A percentile compares a stretch with the other conserved stretches of the same genome.
Conservation (phyloP, 2,797 vertebrate species). For the Pachyuromys duprasi region DNA sequence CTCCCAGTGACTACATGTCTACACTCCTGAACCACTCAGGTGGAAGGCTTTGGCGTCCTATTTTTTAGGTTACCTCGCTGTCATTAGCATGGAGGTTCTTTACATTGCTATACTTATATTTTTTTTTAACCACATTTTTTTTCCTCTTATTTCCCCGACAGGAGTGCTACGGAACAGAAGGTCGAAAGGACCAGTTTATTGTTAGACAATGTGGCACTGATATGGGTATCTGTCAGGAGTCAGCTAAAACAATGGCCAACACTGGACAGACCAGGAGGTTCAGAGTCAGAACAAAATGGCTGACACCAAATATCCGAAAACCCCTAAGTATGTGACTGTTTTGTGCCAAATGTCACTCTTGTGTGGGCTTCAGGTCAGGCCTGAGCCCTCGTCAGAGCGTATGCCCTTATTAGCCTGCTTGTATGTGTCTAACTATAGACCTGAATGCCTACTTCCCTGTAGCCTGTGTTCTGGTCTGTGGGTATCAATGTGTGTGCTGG, state of each 20-base stretch:
- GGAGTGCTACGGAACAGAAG: background rate
- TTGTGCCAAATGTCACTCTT: background rate
- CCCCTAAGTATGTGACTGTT: background rate
- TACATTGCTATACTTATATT: background rate
- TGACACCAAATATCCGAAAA: background rate
- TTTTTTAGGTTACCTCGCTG: background rate
- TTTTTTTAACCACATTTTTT: background rate
- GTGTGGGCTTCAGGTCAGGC: background rate
- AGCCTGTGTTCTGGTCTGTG: background rate
- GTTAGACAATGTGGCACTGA: background rate
- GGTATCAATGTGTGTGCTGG: background rate
- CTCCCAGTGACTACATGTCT: background rate
- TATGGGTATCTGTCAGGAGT: background rate
- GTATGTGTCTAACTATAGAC: background rate
- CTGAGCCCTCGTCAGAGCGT: background rate
- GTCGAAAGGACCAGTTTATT: background rate
- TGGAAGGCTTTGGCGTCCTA: background rate
- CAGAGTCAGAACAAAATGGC: background rate
- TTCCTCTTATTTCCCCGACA: background rate
- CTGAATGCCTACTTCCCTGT: background rate
- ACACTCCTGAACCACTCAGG: background rate
- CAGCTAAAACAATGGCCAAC: background rate
- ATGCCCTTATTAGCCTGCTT: background rate
- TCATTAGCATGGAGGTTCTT: background rate
- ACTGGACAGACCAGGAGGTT: background rate